Evolutionary conservation across 2,888 invertebrate species (phyloP).

Genomic region (Drosophila aldrichi): DNA sequence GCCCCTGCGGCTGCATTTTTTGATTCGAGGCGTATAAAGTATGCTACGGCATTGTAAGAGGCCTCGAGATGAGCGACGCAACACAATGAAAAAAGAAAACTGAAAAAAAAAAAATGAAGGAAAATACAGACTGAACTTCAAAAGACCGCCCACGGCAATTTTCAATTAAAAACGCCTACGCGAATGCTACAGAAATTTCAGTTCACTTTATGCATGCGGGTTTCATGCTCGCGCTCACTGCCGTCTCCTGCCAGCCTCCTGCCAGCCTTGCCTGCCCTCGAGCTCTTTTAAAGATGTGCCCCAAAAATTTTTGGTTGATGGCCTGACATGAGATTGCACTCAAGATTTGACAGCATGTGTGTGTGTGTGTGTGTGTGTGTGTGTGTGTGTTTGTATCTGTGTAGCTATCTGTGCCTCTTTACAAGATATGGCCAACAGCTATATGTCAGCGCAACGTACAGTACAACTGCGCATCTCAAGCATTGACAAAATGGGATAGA

Average conservation of each 20-base stretch:
- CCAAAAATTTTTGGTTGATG: slow-evolving; percentile 39
- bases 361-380: not conserved
- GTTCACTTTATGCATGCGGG: slow-evolving; percentile 34
- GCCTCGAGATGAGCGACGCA: slow-evolving; percentile 12
- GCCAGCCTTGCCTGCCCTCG: slow-evolving; percentile 6
- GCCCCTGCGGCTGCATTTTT: slow-evolving; percentile 43
- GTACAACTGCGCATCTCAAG: slow-evolving; percentile 10
- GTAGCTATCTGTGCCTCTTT: slow-evolving; percentile 5
- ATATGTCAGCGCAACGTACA: slow-evolving; percentile 59
- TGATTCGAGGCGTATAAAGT: slow-evolving; percentile 38
- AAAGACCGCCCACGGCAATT: slow-evolving; percentile 74
- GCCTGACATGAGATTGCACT: slow-evolving; percentile 73
- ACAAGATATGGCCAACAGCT: slow-evolving; percentile 50
- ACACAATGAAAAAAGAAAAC: not conserved
- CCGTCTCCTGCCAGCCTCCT: not conserved
- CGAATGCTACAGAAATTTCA: slow-evolving; percentile 32
- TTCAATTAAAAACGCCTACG: slow-evolving; percentile 77
- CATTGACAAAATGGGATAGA: slow-evolving; percentile 3
- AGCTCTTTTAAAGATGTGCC: slow-evolving; percentile 56
- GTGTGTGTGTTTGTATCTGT: not conserved
- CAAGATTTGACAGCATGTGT: slow-evolving; percentile 47
- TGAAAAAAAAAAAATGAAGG: not conserved
- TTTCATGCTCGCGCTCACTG: not conserved
- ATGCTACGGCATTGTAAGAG: slow-evolving; percentile 37
- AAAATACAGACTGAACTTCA: slow-evolving; percentile 54